These are phyloP conservation scores for Phaethornis superciliosus DNA, from an alignment of 2,113 vertebrate genomes.

Conservation along the genomic window DNA sequence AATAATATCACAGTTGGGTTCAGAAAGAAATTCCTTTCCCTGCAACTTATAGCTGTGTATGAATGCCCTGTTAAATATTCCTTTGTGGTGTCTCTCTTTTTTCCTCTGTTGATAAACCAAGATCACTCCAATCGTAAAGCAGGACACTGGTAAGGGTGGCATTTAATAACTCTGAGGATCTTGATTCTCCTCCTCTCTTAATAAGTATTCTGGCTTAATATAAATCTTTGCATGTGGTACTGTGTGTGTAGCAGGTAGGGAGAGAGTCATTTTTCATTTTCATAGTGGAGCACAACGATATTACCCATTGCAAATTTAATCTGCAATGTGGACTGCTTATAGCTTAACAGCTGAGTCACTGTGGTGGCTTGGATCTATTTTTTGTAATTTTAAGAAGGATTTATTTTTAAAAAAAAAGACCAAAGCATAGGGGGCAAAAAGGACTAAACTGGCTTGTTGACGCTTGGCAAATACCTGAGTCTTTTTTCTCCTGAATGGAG, in stretches of 20 bases:
- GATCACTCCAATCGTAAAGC: background rate
- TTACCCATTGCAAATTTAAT: slow-evolving; percentile 28
- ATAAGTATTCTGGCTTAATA: background rate
- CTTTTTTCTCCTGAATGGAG: background rate
- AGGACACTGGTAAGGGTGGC: rapidly evolving
- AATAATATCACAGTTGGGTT: background rate
- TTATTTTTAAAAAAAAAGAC: background rate
- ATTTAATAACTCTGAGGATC: background rate
- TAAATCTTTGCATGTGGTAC: background rate
- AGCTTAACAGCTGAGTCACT: slow-evolving; percentile 18
- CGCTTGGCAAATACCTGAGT: slow-evolving; percentile 5
- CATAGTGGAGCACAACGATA: background rate
- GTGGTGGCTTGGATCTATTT: background rate
- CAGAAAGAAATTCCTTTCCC: background rate
- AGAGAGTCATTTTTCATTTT: slow-evolving; percentile 1
- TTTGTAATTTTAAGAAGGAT: background rate
- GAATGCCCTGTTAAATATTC: background rate
- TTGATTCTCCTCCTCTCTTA: background rate
- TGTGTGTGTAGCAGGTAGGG: background rate
- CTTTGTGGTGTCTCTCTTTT: background rate
- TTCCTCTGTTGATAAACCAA: background rate
- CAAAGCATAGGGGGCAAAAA: rapidly evolving
- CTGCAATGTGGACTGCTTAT: background rate
- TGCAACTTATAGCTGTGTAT: background rate
- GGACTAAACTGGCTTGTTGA: background rate